A percentile compares a stretch with the other conserved stretches of the same genome.
Evolutionary conservation across 2,113 vertebrate genomes (phyloP).

Genomic region (Talpa occidentalis): DNA sequence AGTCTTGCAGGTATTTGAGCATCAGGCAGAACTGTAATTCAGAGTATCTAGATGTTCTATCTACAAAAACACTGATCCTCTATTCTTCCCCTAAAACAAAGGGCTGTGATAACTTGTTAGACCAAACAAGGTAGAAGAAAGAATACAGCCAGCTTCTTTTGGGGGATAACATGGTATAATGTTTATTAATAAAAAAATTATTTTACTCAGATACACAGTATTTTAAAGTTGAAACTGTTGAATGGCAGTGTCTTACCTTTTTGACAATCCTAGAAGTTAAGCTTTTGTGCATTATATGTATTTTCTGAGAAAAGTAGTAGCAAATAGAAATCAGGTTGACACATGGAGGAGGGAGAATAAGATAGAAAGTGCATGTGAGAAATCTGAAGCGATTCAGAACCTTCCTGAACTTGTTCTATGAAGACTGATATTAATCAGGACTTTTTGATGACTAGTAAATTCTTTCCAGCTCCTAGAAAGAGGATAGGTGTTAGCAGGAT

Average conservation of each 20-base stretch:
- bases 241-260: background rate
- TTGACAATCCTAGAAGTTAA: background rate
- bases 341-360: background rate
- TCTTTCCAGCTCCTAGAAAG: constrained; percentile 12
- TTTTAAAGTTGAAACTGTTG: background rate
- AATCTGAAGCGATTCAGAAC: background rate
- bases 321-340: background rate
- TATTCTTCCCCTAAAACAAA: background rate
- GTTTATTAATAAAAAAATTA: background rate
- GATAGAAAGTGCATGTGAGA: background rate
- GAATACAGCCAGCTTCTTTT: background rate
- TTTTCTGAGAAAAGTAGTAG: background rate
- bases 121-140: constrained; percentile 14
- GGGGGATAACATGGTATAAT: background rate
- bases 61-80: background rate
- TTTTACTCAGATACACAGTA: constrained; percentile 22
- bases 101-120: background rate
- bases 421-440: background rate
- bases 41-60: background rate
- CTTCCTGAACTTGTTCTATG: background rate
- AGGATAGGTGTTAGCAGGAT: background rate
- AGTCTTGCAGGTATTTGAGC: background rate
- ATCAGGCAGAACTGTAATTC: background rate
- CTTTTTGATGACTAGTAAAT: background rate
- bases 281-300: background rate